Conservation (phyloP, 1,140 invertebrate species). For the Drosophila suzukii region DNA sequence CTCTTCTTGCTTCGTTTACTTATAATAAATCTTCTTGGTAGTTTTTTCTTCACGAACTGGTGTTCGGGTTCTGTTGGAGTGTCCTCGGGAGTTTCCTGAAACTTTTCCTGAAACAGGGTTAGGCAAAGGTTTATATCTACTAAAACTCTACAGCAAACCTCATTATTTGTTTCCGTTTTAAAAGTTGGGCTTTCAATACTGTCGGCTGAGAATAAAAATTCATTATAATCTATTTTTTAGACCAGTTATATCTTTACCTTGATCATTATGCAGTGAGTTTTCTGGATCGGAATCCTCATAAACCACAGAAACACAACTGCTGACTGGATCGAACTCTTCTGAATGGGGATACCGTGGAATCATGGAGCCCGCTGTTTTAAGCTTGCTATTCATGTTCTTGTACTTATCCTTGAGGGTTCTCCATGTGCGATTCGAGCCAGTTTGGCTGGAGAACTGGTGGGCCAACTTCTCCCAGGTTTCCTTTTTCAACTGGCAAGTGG, state of each 20-base stretch:
- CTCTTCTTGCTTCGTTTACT: neutral
- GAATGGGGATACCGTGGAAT: neutral
- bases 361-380: slow-evolving; percentile 10
- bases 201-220: neutral
- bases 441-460: slow-evolving; percentile 10
- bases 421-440: slow-evolving; percentile 8
- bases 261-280: neutral
- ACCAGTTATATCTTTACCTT: neutral
- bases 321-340: slow-evolving; percentile 4
- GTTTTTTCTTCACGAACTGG: neutral
- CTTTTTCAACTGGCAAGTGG: slow-evolving; percentile 13
- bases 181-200: neutral
- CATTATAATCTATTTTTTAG: neutral
- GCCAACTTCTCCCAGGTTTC: slow-evolving; percentile 24
- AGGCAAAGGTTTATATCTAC: neutral
- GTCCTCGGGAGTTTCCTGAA: neutral
- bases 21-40: neutral
- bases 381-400: slow-evolving; percentile 27
- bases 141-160: neutral
- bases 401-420: slow-evolving; percentile 28
- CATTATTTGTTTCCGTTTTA: too few relatives aligned
- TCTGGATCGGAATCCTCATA: neutral
- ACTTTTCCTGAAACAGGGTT: neutral
- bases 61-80: neutral
- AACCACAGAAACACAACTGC: slow-evolving; percentile 11